Evolutionary conservation across 2,797 vertebrate species (phyloP).

Genomic region (Euthynnus affinis): DNA sequence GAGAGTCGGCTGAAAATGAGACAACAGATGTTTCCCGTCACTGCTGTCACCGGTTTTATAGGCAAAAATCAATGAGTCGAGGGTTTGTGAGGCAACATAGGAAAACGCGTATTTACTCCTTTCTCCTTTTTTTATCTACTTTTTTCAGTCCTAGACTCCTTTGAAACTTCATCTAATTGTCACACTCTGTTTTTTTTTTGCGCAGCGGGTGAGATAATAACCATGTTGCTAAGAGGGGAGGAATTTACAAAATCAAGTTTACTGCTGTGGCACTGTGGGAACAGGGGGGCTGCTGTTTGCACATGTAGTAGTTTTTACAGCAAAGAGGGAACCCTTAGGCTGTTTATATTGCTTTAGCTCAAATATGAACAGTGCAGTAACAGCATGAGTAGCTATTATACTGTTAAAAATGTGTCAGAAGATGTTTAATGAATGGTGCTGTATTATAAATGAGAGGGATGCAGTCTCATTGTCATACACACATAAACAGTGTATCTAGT

Average conservation of each 20-base stretch:
- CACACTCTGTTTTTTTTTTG: conserved; percentile 26
- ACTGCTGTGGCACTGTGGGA: conserved; percentile 47
- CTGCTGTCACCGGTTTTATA: conserved; percentile 16
- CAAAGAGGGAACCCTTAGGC: conserved; percentile 15
- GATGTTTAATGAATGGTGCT: neutral
- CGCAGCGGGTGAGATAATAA: conserved; percentile 63
- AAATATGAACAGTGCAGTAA: conserved; percentile 37
- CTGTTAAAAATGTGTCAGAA: neutral
- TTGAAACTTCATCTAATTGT: conserved; percentile 60
- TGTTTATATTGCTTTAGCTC: conserved; percentile 44
- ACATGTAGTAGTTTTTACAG: conserved; percentile 31
- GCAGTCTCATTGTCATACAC: conserved; percentile 7
- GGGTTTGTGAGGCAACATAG: neutral
- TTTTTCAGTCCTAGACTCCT: conserved; percentile 3
- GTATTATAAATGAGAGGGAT: conserved; percentile 11
- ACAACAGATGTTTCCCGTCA: conserved; percentile 51
- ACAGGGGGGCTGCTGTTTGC: conserved; percentile 22
- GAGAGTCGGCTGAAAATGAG: neutral
- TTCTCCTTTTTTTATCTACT: neutral
- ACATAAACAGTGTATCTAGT: neutral
- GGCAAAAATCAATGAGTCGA: neutral
- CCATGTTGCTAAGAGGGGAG: conserved; percentile 44
- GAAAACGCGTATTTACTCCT: neutral
- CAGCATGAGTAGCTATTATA: conserved; percentile 3
- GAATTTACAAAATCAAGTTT: conserved; percentile 57